Conservation (phyloP, 2,888 invertebrate species). For the Spisula solida region DNA sequence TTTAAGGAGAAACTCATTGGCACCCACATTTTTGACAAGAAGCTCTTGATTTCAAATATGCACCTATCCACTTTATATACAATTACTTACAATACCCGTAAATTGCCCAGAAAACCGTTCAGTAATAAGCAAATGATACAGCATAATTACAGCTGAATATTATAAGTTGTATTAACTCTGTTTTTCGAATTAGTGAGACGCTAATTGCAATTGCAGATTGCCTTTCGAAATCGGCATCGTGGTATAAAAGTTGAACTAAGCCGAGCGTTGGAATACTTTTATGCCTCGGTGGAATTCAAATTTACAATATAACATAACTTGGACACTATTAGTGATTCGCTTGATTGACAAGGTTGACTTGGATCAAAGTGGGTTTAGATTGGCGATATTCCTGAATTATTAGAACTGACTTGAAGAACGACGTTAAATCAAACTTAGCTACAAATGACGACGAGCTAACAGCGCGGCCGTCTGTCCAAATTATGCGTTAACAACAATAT, state of each 20-base stretch:
- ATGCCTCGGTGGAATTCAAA: background rate
- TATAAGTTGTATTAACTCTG: constrained; percentile 39
- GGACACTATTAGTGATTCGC: constrained; percentile 14
- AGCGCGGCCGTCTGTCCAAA: constrained; percentile 69
- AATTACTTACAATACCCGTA: constrained; percentile 56
- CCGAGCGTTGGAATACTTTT: background rate
- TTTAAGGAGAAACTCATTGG: constrained; percentile 4
- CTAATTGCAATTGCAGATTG: constrained; percentile 46
- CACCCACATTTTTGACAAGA: constrained; percentile 61
- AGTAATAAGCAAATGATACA: constrained; percentile 49
- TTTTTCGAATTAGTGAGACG: constrained; percentile 43
- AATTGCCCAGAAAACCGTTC: constrained; percentile 47
- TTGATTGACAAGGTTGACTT: background rate
- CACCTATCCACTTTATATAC: constrained; percentile 66
- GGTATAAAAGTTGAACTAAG: background rate
- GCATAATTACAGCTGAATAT: constrained; percentile 50
- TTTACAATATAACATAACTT: constrained; percentile 25
- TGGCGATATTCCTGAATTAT: constrained; percentile 41
- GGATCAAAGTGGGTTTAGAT: constrained; percentile 1
- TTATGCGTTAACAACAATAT: constrained; percentile 68
- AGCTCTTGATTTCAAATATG: constrained; percentile 54
- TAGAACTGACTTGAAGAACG: constrained; percentile 55
- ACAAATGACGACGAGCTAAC: constrained; percentile 67
- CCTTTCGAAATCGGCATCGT: background rate
- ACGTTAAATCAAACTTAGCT: constrained; percentile 61